Conservation (phyloP, 2,888 invertebrate genomes). For the Sinopyrophorus schimmeli region DNA sequence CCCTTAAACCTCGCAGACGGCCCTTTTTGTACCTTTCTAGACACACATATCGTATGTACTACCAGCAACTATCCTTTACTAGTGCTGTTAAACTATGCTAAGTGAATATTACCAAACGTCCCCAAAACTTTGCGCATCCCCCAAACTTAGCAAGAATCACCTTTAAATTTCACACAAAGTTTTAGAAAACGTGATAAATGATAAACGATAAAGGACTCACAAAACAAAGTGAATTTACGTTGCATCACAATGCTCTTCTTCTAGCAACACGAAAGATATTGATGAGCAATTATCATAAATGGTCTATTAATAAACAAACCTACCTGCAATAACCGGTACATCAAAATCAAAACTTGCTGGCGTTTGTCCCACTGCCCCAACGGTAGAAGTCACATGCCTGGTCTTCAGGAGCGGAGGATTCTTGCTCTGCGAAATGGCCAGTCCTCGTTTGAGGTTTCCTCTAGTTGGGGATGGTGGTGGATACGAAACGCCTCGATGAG, state of each 20-base stretch:
- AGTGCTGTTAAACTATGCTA: constrained; percentile 25
- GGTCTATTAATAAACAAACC: constrained; percentile 15
- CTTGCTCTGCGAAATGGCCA: constrained; percentile 74
- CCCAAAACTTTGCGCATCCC: constrained; percentile 14
- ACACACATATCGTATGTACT: no score
- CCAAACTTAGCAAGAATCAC: no score
- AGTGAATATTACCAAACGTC: constrained; percentile 18
- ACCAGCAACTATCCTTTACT: constrained; percentile 14
- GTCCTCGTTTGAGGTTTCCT: constrained; percentile 66
- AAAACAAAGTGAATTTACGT: constrained; percentile 51
- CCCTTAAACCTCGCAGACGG: no score
- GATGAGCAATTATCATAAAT: constrained; percentile 17
- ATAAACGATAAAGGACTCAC: constrained; percentile 46
- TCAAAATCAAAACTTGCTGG: constrained; percentile 56
- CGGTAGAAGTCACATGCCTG: constrained; percentile 63
- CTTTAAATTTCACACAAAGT: no score
- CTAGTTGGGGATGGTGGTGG: constrained; percentile 79
- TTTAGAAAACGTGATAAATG: constrained; percentile 18
- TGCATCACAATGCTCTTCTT: constrained; percentile 54
- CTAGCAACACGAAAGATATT: constrained; percentile 42
- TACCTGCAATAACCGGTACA: constrained; percentile 58
- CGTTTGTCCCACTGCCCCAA: constrained; percentile 42
- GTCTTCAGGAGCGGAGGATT: constrained; percentile 83
- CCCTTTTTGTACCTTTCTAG: no score
- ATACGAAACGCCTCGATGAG: constrained; percentile 76